These are phyloP conservation scores for human DNA, from an alignment of 2,113 vertebrate genomes.

Conservation along the genomic window DNA sequence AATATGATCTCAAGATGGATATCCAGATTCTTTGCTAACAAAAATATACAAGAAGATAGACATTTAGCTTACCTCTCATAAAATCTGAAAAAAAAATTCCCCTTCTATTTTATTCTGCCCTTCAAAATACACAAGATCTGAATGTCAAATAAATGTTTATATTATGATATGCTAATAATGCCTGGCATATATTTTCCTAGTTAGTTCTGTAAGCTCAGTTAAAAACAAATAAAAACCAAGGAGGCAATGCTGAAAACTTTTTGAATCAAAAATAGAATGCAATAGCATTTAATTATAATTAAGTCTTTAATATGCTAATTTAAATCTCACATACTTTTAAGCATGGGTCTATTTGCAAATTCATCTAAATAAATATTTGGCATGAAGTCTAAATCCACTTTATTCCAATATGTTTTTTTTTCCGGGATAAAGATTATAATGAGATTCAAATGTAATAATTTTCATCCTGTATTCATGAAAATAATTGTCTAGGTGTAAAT, in stretches of 20 bases:
- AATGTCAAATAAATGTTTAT: slow-evolving; percentile 14
- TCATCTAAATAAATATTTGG: neutral
- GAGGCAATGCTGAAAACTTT: neutral
- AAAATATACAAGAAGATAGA: neutral
- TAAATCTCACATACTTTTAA: neutral
- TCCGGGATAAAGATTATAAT: neutral
- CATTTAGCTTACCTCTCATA: neutral
- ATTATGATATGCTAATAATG: neutral
- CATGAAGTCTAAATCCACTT: neutral
- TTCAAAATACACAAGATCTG: slow-evolving; percentile 22
- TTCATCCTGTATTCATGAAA: neutral
- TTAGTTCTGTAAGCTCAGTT: neutral
- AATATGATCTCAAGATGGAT: neutral
- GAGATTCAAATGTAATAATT: neutral
- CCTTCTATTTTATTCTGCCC: neutral
- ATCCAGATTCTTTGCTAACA: neutral
- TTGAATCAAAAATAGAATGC: neutral
- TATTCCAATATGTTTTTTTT: neutral
- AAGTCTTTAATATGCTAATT: neutral
- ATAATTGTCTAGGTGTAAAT: neutral
- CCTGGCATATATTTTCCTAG: neutral
- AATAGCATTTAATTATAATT: neutral
- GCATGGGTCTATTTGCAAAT: neutral
- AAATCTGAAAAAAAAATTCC: neutral
- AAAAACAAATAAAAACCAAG: neutral